Evolutionary conservation across 2,797 vertebrate genomes (phyloP), one percentile per base, ranked within the genome.

Genomic region (Astyanax mexicanus): DNA sequence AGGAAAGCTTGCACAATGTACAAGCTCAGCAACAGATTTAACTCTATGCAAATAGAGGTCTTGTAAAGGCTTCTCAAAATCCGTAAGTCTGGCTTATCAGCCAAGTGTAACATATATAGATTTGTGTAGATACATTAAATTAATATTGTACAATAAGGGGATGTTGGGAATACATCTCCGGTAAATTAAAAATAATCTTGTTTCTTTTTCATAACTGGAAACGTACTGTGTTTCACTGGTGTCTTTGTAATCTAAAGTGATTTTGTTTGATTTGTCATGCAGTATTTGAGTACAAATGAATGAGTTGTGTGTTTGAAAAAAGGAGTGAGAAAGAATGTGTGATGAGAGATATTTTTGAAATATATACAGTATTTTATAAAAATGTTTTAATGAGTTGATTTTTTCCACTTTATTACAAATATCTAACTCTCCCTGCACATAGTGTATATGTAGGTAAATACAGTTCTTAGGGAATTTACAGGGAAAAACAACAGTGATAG

Each of bases 301-400:
- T 42, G 52, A 58, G 47, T 5, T 12, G 29, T 37, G 51, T 9
- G 15, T 55, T 32, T 69, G 42, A 37, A n/a, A 51, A 6, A 49
- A 1, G 42, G 49, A 29, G 4, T 19, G 27, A 61, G 23, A n/a
- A n/a, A 38, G 38, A 40, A 57, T 15, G 13, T n/a, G 45, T 15
- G 3, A 58, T 57, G 2, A 58, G 61, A 42, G 27, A 51, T 65
- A 19, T 21, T 29, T 58, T 17, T 49, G 8, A 58, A 57, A 15
- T n/a, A 47, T 40, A 32, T 67, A 21, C 60, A 72, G 17, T 71
- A 51, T 45, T 77, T 78, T 78, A 52, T 47, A 55, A 60, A 78
- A 57, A 60, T 29, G 10, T 23, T 67, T 10, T 8, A 35, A 55
- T 32, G 29, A 32, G 29, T 32, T 29, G 5, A 2, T 32, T 32